Evolutionary conservation across 2,888 invertebrate species (phyloP), one percentile per base, ranked within the genome.

Genomic region (Lepetodrilus schrolli): DNA sequence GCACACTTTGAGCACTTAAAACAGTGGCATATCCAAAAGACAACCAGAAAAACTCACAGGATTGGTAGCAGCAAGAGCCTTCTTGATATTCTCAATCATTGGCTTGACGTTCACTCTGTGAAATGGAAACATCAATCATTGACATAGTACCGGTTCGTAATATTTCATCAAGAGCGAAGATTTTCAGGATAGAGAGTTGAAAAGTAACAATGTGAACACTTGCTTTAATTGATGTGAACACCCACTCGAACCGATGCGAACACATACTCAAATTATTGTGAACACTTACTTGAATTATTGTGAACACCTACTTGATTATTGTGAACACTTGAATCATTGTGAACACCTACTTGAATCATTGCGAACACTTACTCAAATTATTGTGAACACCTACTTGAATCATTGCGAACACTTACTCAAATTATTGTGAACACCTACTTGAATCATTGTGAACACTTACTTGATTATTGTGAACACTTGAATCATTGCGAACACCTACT

Each of bases 61-160:
- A 90, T 96, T 97, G 0, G 95, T 95, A 0, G 96, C 96, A 1
- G 94, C 93, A 0, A 97, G 92, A 0, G 95, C 96, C 86, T 96
- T 96, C 88, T 96, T 96, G 0, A 95, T 83, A 34, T 82, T 83
- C 65, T 84, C 83, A 37, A 90, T 78, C 72, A 89, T 78, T 2
- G 84, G 82, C 74, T 90, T 90, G 8, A 88, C 84, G 74, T 85
- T 86, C 4, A 90, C 74, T 75, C 90, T 90, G 84, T 36, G n/a
- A n/a, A n/a, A n/a, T n/a, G n/a, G n/a, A n/a, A n/a, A n/a, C n/a
- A n/a, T n/a, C n/a, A n/a, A n/a, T n/a, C n/a, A n/a, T n/a, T n/a
- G n/a, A n/a, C n/a, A n/a, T n/a, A n/a, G n/a, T n/a, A n/a, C n/a
- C n/a, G n/a, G n/a, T n/a, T n/a, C n/a, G n/a, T n/a, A n/a, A n/a